Conservation (phyloP, 2,113 vertebrate species). For the Empidonax traillii region DNA sequence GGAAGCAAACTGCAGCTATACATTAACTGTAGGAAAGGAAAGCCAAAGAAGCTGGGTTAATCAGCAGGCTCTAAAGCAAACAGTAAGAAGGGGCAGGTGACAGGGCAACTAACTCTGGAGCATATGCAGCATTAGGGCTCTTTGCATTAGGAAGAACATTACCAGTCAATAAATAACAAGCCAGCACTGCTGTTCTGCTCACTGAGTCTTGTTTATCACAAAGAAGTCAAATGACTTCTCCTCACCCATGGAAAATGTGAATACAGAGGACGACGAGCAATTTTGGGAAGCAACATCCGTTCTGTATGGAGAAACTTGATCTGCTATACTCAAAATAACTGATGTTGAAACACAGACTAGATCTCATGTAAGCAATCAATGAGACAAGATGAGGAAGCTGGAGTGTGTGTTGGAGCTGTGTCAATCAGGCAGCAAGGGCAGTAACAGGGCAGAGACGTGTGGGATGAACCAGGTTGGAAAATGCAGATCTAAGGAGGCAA, state of each 20-base stretch:
- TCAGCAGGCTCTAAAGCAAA: not conserved
- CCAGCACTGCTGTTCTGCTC: not conserved
- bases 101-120: not conserved
- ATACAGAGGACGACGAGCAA: not conserved
- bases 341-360: not conserved
- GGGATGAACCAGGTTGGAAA: not conserved
- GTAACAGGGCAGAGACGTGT: accelerated
- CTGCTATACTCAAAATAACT: conserved; percentile 29
- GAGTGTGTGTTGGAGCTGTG: not conserved
- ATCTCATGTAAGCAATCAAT: not conserved
- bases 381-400: not conserved
- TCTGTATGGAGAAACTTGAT: conserved; percentile 30
- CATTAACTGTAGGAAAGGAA: conserved; percentile 30
- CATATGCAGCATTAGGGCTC: not conserved
- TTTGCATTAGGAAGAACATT: not conserved
- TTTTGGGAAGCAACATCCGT: conserved; percentile 43
- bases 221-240: conserved; percentile 64
- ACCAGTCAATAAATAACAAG: conserved; percentile 3
- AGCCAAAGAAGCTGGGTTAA: not conserved
- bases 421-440: not conserved
- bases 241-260: conserved; percentile 63
- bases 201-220: conserved; percentile 28
- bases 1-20: conserved; percentile 22
- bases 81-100: not conserved
- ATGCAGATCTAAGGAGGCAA: not conserved